Evolutionary conservation across 2,797 vertebrate species (phyloP).

Genomic region (Chloroceryle inda): DNA sequence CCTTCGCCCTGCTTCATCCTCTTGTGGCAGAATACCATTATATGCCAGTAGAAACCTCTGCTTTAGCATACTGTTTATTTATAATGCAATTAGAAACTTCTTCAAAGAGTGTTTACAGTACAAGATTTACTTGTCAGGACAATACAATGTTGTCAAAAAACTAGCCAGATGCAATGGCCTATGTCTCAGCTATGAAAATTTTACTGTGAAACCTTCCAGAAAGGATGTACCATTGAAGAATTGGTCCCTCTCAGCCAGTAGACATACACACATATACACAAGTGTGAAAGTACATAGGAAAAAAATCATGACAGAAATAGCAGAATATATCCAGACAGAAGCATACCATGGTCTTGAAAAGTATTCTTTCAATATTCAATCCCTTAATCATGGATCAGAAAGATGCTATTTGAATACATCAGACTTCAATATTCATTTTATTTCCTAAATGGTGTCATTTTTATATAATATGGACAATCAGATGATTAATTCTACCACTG

Average conservation of each 20-base stretch:
- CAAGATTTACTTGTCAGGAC: neutral
- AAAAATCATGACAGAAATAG: neutral
- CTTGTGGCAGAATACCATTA: neutral
- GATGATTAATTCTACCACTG: neutral
- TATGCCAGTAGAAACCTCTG: neutral
- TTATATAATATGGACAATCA: neutral
- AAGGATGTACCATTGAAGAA: neutral
- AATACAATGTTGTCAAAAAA: neutral
- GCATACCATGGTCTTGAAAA: neutral
- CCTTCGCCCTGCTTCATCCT: neutral
- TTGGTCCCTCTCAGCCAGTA: neutral
- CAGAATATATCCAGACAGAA: neutral
- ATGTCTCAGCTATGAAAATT: neutral
- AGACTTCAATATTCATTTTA: neutral
- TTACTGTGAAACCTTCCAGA: neutral
- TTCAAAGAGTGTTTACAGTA: neutral
- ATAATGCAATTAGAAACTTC: neutral
- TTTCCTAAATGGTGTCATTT: neutral
- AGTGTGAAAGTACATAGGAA: neutral
- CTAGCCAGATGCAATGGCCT: neutral
- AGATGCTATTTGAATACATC: neutral
- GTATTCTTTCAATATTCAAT: neutral
- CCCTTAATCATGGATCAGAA: neutral
- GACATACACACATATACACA: too few relatives aligned
- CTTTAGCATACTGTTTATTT: neutral